Percentiles rank a stretch among this genome's conserved stretches.
phyloP scores from a whole-genome alignment of 2,888 invertebrate species.

The Abscondita cerata region DNA sequence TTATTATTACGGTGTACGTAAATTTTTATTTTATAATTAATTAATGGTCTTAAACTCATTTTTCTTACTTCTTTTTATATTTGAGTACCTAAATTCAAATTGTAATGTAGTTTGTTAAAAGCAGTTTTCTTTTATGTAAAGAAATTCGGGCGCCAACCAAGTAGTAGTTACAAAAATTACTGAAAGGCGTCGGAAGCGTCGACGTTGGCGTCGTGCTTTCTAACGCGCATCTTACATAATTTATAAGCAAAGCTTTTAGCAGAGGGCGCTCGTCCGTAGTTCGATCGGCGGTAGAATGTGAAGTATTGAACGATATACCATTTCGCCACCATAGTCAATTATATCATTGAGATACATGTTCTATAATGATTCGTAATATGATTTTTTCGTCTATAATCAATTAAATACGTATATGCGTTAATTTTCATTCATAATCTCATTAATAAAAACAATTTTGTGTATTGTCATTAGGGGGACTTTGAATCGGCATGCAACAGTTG shows the following conservation, averaged over 20 bases:
- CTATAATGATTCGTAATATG: conserved; percentile 33
- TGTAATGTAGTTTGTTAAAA: no score
- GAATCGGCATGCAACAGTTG: conserved; percentile 54
- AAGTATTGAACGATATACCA: conserved; percentile 55
- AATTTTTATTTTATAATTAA: not conserved
- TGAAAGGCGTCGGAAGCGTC: conserved; percentile 15
- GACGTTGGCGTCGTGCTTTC: not conserved
- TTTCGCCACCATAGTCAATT: conserved; percentile 55
- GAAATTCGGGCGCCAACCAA: not conserved
- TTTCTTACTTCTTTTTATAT: not conserved
- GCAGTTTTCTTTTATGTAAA: no score
- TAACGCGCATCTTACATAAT: conserved; percentile 19
- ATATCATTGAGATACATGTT: conserved; percentile 40
- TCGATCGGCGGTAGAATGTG: conserved; percentile 45
- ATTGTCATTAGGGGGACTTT: not conserved
- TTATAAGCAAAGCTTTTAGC: conserved; percentile 18
- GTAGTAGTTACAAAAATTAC: conserved; percentile 2
- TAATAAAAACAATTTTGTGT: not conserved
- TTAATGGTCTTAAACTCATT: not conserved
- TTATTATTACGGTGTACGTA: not conserved
- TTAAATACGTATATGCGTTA: not conserved
- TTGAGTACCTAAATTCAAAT: no score
- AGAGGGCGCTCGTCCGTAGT: conserved; percentile 39
- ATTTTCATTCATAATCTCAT: conserved; percentile 6
- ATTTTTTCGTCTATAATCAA: conserved; percentile 13